Base-by-base conservation (phyloP, 2,888 invertebrate genomes). In the Xylota segnis region DNA sequence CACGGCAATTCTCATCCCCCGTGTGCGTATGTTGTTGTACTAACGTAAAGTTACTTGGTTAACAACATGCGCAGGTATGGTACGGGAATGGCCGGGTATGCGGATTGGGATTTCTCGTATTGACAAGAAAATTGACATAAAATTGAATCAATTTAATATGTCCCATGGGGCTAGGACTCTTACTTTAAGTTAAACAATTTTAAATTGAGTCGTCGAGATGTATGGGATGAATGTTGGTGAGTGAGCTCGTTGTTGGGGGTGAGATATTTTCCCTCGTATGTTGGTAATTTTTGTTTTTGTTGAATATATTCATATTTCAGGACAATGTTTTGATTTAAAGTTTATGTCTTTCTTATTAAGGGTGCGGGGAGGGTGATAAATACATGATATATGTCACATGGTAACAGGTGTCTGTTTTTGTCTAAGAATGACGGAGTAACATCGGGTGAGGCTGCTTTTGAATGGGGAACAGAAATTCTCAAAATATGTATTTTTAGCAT, bases 71-170 rank as follows among this genome's bases (percentile, higher is more conserved):
- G 76, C n/a, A n/a, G n/a, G n/a, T 76, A 47, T 27, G 59, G 50
- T 12, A 23, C 3, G 18, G 52, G 52, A 47, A n/a, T 10, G 61
- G 16, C 32, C 6, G 32, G 59, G 58, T 29, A 58, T 54, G 59
- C 40, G 76, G 72, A 72, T 77, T 86, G 79, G 61, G 83, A 86
- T 81, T 71, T 82, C 86, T 92, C 92, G 90, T 90, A 92, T 92
- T 92, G 92, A 92, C 92, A 92, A 90, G 91, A 90, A 92, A 92
- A 92, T 92, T 92, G 92, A 92, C 92, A 91, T 91, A 90, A 92
- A 92, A 92, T 92, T 92, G 92, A 92, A 92, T 92, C 92, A 92
- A 92, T 92, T 90, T 91, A 92, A 92, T 91, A 90, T 90, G 91
- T 90, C 92, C 91, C 90, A 89, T 89, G 91, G 90, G 76, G 32